Evolutionary conservation across 2,888 invertebrate genomes (phyloP).

Genomic region (Ophion ventricosus): DNA sequence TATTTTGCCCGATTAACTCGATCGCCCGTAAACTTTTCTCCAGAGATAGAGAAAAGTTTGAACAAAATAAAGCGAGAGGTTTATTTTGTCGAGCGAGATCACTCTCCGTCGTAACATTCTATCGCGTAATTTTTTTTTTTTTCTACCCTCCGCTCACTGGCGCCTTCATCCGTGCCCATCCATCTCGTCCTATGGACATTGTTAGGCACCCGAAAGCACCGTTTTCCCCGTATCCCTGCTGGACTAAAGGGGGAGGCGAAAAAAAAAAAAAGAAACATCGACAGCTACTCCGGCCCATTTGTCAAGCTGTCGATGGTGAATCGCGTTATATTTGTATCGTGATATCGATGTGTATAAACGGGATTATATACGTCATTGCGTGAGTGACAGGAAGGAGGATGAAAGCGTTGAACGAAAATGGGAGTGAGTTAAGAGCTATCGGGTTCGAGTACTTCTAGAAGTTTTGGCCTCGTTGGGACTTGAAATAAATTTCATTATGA

Average conservation of each 20-base stretch:
- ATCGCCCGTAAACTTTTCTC: conserved; percentile 36
- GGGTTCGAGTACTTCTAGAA: neutral
- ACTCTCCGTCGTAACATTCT: conserved; percentile 2
- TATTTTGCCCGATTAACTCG: conserved; percentile 37
- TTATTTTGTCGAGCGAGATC: conserved; percentile 20
- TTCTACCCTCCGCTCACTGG: neutral
- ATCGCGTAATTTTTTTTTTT: conserved; percentile 13
- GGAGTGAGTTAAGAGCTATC: neutral
- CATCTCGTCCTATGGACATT: conserved; percentile 17
- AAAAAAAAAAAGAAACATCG: conserved; percentile 1
- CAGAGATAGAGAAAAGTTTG: no score
- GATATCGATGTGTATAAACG: conserved; percentile 18
- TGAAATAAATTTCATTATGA: neutral
- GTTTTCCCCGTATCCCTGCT: conserved; percentile 2
- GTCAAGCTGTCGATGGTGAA: conserved; percentile 38
- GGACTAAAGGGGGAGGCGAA: neutral
- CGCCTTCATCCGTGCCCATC: neutral
- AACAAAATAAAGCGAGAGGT: no score
- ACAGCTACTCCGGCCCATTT: conserved; percentile 16
- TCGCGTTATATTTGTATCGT: conserved; percentile 27
- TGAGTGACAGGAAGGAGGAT: conserved; percentile 13
- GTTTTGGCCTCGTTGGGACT: neutral
- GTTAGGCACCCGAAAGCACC: conserved; percentile 10
- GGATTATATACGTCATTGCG: neutral
- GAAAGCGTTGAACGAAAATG: conserved; percentile 9